Evolutionary conservation across 2,113 vertebrate genomes (phyloP).

Genomic region (Zingel zingel): DNA sequence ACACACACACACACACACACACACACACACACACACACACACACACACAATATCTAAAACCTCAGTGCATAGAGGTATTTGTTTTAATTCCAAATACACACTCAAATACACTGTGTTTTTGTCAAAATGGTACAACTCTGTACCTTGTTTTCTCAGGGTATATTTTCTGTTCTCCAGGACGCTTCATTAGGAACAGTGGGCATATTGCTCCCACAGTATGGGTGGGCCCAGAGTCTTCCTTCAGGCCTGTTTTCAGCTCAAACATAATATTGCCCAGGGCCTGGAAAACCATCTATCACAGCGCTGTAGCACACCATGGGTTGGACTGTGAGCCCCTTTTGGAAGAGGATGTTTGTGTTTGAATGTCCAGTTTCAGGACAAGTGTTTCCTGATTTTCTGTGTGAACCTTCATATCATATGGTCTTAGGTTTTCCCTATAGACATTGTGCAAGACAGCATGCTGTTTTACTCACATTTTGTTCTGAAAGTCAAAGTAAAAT

Average conservation of each 20-base stretch:
- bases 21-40: not conserved
- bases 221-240: constrained; percentile 35
- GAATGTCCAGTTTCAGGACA: constrained; percentile 53
- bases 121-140: not conserved
- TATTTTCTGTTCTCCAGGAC: constrained; percentile 7
- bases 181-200: constrained; percentile 28
- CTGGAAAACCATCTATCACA: constrained; percentile 64
- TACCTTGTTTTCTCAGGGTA: not conserved
- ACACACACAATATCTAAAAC: not conserved
- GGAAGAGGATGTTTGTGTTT: constrained; percentile 72
- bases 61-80: not conserved
- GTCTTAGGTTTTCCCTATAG: constrained; percentile 28
- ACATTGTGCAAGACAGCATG: not conserved
- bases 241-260: constrained; percentile 49
- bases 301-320: constrained; percentile 32
- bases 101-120: not conserved
- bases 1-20: too few relatives aligned
- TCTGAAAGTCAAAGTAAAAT: too few relatives aligned
- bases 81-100: not conserved
- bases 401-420: constrained; percentile 34
- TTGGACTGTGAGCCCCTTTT: constrained; percentile 22
- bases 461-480: too few relatives aligned
- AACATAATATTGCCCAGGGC: constrained; percentile 49
- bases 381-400: constrained; percentile 62
- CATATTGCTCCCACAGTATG: constrained; percentile 13